phyloP scores from a whole-genome alignment of 1,140 invertebrate genomes.

The Trinorchestia longiramus region DNA sequence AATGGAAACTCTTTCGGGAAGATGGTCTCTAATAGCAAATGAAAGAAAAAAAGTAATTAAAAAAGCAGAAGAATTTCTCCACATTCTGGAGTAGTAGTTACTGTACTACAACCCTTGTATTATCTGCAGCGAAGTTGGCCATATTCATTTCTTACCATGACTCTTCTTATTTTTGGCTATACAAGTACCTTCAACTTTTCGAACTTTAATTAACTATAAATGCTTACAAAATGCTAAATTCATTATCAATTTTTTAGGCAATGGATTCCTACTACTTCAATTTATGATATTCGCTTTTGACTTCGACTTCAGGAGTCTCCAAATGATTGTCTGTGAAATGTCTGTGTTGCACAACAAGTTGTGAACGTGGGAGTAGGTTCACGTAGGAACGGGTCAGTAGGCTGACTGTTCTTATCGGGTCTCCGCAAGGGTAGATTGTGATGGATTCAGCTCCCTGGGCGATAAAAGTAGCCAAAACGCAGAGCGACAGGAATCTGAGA shows the following conservation, averaged over 20 bases:
- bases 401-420: background rate
- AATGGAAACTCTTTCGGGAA: too few species aligned
- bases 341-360: background rate
- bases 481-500: background rate
- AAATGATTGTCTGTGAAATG: background rate
- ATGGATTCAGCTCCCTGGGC: background rate
- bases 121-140: background rate
- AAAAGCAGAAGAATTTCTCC: too few species aligned
- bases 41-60: too few species aligned
- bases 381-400: background rate
- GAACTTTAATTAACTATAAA: background rate
- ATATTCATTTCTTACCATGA: background rate
- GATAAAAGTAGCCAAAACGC: background rate
- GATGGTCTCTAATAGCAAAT: too few species aligned
- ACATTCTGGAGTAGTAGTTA: too few species aligned
- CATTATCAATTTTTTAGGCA: background rate
- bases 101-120: too few species aligned
- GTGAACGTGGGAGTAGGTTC: background rate
- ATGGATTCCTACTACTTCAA: background rate
- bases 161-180: background rate
- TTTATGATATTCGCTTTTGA: background rate
- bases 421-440: background rate
- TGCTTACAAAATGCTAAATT: background rate
- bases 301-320: background rate
- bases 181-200: background rate